Conservation (phyloP, 2,113 vertebrate genomes). For the Muntiacus muntjak region DNA sequence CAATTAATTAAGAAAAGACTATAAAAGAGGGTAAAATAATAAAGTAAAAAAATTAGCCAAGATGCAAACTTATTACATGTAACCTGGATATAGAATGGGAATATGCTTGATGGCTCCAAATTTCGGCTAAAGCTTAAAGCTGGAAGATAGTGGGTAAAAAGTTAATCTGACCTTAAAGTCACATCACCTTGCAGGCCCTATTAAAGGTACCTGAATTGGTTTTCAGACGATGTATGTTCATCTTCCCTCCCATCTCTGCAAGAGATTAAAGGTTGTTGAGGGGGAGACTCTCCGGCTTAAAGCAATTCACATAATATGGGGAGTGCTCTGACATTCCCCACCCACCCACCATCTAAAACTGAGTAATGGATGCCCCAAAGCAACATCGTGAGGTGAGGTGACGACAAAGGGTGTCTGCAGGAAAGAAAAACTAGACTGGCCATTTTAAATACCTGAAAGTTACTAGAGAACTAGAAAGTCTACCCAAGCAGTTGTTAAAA, state of each 20-base stretch:
- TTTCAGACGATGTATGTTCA: background rate
- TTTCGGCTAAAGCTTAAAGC: background rate
- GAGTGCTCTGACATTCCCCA: no score
- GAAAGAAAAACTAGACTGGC: background rate
- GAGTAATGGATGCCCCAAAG: background rate
- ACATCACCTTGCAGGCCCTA: background rate
- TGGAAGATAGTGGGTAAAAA: background rate
- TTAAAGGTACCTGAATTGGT: background rate
- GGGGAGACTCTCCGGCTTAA: background rate
- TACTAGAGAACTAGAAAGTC: background rate
- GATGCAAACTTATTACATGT: background rate
- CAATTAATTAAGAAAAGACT: background rate
- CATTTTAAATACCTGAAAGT: background rate
- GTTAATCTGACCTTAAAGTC: background rate
- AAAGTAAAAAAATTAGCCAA: background rate
- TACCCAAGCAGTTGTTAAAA: background rate
- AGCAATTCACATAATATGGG: background rate
- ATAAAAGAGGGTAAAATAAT: background rate
- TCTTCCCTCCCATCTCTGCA: background rate
- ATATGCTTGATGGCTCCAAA: background rate
- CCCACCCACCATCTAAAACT: background rate
- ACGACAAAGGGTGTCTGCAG: background rate
- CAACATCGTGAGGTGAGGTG: background rate
- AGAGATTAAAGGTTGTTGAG: background rate
- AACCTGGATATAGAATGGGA: background rate